These are phyloP conservation scores for Heptranchias perlo DNA, from an alignment of 2,113 vertebrate genomes.

Conservation along the genomic window DNA sequence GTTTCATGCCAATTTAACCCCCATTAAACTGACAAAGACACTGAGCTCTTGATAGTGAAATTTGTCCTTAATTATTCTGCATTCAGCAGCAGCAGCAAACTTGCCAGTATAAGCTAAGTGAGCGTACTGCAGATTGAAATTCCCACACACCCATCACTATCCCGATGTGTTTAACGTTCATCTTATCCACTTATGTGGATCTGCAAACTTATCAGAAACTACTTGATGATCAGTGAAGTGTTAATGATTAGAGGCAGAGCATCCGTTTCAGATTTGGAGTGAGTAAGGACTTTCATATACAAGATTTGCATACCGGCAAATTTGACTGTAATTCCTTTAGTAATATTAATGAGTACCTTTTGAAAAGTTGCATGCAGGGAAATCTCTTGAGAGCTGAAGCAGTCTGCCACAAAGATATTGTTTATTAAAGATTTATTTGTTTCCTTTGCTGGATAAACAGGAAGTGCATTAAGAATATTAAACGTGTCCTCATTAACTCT, in stretches of 20 bases:
- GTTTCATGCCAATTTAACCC: too few relatives aligned
- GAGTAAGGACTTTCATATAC: not conserved
- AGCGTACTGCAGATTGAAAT: not conserved
- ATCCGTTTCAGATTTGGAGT: not conserved
- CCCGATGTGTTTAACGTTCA: not conserved
- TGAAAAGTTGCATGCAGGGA: not conserved
- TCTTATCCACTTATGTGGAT: not conserved
- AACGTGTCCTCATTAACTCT: not conserved
- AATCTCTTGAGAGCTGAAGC: not conserved
- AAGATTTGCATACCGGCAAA: not conserved
- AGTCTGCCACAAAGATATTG: not conserved
- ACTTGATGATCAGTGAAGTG: not conserved
- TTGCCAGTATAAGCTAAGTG: too few relatives aligned
- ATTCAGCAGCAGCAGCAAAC: not conserved
- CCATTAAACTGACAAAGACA: not conserved
- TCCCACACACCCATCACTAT: not conserved
- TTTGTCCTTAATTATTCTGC: not conserved
- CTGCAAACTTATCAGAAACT: not conserved
- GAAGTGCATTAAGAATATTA: not conserved
- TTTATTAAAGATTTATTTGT: slow-evolving; percentile 1
- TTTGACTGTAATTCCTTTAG: not conserved
- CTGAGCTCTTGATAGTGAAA: not conserved
- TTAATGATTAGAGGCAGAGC: not conserved
- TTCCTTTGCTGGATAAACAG: not conserved
- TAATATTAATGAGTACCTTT: not conserved